Percentiles rank a stretch among this genome's conserved stretches.
Evolutionary conservation across 2,113 vertebrate genomes (phyloP).

Genomic region (Fulmarus glacialis): DNA sequence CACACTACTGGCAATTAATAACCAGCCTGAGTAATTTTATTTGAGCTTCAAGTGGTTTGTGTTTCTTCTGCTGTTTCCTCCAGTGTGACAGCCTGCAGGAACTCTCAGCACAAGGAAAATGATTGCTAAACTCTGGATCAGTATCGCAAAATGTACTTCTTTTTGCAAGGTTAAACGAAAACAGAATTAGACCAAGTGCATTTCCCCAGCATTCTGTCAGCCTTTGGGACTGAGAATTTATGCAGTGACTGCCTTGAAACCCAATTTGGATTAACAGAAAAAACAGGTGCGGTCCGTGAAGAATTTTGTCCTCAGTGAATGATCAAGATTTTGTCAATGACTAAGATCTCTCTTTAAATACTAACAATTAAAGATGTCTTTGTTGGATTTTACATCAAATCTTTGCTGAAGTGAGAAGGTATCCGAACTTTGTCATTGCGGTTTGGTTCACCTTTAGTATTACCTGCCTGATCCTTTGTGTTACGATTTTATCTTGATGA

Average conservation of each 20-base stretch:
- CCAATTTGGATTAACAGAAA: slow-evolving; percentile 36
- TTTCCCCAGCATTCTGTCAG: background rate
- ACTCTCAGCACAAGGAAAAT: background rate
- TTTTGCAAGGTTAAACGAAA: slow-evolving; percentile 35
- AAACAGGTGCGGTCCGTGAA: background rate
- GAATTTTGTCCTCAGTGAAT: background rate
- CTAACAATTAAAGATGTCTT: slow-evolving; percentile 15
- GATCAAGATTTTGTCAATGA: background rate
- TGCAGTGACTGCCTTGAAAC: background rate
- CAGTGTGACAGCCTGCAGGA: background rate
- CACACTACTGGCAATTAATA: background rate
- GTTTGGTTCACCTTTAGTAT: background rate
- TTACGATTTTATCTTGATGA: slow-evolving; percentile 50
- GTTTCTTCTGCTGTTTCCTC: background rate
- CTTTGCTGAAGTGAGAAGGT: background rate
- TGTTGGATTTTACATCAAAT: background rate
- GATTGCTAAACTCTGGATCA: background rate
- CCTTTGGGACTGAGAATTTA: slow-evolving; percentile 8
- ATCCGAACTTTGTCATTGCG: background rate
- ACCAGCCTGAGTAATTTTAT: background rate
- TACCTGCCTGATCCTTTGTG: slow-evolving; percentile 1
- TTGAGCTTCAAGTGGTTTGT: background rate
- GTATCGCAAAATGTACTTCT: background rate
- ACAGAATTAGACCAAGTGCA: background rate
- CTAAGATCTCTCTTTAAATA: background rate